Conservation (phyloP, 2,888 invertebrate genomes). For the Eupithecia dodoneata region DNA sequence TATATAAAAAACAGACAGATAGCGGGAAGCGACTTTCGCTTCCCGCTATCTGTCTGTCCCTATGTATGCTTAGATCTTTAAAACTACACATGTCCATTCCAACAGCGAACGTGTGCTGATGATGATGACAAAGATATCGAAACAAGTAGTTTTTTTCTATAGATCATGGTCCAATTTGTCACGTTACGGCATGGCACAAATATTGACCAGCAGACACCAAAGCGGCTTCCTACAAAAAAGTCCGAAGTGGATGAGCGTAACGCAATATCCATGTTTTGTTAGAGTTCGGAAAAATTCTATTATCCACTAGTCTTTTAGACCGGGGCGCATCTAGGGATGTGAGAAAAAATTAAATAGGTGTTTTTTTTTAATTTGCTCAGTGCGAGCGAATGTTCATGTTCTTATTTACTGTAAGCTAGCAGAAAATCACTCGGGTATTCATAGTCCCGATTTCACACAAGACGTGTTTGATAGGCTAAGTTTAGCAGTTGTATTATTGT, state of each 20-base stretch:
- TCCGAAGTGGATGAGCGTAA: slow-evolving; percentile 43
- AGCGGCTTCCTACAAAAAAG: slow-evolving; percentile 12
- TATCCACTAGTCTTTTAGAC: slow-evolving; percentile 53
- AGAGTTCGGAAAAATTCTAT: slow-evolving; percentile 55
- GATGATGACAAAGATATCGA: neutral
- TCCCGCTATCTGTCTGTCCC: no score
- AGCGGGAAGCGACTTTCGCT: no score
- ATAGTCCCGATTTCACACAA: slow-evolving; percentile 72
- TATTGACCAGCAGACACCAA: slow-evolving; percentile 16
- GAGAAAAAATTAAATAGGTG: neutral
- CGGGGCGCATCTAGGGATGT: slow-evolving; percentile 1
- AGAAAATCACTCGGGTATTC: slow-evolving; percentile 72
- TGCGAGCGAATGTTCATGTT: slow-evolving; percentile 81
- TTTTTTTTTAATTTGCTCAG: slow-evolving; percentile 58
- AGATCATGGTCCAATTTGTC: neutral
- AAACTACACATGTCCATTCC: no score
- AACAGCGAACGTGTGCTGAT: neutral
- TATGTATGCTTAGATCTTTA: no score
- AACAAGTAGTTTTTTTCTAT: neutral
- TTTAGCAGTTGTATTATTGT: slow-evolving; percentile 56
- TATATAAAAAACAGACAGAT: no score
- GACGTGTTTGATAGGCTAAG: slow-evolving; percentile 67
- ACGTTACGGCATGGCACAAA: neutral
- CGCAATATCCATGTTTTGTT: slow-evolving; percentile 54
- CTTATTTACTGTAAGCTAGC: slow-evolving; percentile 80